phyloP scores from a whole-genome alignment of 2,797 vertebrate species.

The Megaceryle alcyon region DNA sequence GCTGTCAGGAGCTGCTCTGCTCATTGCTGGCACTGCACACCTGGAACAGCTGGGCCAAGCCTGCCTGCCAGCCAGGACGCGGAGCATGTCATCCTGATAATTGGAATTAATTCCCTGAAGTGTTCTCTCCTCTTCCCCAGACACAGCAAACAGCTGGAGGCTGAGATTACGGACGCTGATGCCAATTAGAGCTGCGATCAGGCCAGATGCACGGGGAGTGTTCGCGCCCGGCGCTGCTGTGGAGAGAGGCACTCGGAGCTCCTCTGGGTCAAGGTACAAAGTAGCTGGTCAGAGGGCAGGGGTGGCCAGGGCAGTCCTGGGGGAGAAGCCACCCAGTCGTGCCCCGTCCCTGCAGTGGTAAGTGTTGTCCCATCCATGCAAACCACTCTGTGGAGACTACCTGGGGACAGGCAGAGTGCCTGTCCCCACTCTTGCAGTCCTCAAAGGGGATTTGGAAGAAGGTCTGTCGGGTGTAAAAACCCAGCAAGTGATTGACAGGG shows the following conservation, averaged over 20 bases:
- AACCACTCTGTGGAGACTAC: background rate
- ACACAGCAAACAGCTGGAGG: slow-evolving; percentile 40
- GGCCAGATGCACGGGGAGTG: background rate
- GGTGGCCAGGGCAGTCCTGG: background rate
- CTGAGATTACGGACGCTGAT: background rate
- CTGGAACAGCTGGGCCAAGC: background rate
- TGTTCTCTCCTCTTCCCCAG: slow-evolving; percentile 14
- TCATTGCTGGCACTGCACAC: background rate
- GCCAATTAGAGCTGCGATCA: background rate
- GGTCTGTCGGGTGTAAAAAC: background rate
- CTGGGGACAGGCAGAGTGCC: background rate
- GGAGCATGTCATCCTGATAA: background rate
- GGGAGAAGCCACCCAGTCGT: background rate
- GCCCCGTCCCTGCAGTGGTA: background rate
- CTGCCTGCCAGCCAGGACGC: background rate
- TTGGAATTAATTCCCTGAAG: slow-evolving; percentile 17
- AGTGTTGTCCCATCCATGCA: background rate
- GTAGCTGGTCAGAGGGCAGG: background rate
- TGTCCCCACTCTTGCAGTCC: fast-evolving
- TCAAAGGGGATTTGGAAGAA: background rate
- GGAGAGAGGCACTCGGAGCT: background rate
- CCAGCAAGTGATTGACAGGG: background rate
- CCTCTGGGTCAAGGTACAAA: background rate
- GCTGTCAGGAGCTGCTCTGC: background rate
- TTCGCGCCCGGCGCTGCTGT: background rate